Evolutionary conservation across 2,797 vertebrate genomes (phyloP).

Genomic region (Anas bernieri): DNA sequence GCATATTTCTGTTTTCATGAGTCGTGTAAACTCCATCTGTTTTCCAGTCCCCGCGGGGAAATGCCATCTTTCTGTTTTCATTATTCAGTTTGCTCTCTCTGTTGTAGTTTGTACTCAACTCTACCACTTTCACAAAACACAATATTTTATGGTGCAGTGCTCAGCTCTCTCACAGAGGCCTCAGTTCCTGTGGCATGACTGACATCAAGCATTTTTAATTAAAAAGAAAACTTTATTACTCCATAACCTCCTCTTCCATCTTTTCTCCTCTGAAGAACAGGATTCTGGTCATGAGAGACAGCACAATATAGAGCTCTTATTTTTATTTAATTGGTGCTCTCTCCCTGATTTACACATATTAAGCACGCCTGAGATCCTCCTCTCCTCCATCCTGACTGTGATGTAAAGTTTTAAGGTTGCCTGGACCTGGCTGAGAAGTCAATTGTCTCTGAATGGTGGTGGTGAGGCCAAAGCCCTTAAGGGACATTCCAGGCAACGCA

Average conservation of each 20-base stretch:
- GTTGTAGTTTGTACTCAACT: not conserved
- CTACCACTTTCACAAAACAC: not conserved
- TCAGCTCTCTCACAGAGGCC: not conserved
- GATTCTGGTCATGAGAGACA: not conserved
- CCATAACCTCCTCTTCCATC: not conserved
- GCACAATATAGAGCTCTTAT: not conserved
- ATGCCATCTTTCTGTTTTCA: not conserved
- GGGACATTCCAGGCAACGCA: too few species aligned
- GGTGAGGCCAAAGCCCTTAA: not conserved
- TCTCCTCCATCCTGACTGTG: not conserved
- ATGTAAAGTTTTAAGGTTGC: not conserved
- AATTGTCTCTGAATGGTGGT: not conserved
- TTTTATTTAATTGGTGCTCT: fast-evolving
- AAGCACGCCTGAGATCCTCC: not conserved
- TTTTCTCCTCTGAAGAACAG: not conserved
- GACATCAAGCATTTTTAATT: not conserved
- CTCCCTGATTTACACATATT: fast-evolving
- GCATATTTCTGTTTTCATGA: not conserved
- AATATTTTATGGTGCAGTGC: not conserved
- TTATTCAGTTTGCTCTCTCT: not conserved
- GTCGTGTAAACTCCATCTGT: conserved; percentile 27
- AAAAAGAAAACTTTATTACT: fast-evolving
- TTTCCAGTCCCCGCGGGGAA: not conserved
- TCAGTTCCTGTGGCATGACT: not conserved
- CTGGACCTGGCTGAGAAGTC: not conserved